Percentiles rank a stretch among this genome's conserved stretches.
Conservation (phyloP, 2,797 vertebrate genomes). For the Ataeniobius toweri region DNA sequence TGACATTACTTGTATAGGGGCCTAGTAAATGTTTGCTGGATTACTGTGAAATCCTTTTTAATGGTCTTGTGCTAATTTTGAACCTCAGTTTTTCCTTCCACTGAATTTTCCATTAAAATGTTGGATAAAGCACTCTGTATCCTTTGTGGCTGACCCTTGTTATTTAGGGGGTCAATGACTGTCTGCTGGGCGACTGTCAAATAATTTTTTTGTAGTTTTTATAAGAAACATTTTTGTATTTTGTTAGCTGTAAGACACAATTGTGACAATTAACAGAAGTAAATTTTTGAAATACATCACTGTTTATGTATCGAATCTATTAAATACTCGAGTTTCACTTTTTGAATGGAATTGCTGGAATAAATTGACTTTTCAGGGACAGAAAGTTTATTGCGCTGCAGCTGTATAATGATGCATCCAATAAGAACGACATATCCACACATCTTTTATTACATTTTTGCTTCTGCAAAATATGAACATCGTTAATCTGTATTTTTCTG, state of each 20-base stretch:
- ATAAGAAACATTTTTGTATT: too few species aligned
- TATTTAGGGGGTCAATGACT: neutral
- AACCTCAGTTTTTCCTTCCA: neutral
- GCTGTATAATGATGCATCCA: too few species aligned
- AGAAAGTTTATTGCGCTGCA: too few species aligned
- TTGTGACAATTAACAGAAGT: too few species aligned
- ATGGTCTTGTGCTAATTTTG: neutral
- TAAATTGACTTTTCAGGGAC: too few species aligned
- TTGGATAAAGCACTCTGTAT: too few species aligned
- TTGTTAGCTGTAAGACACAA: neutral
- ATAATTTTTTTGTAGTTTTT: neutral
- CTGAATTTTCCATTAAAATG: neutral
- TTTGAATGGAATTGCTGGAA: too few species aligned
- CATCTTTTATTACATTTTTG: neutral
- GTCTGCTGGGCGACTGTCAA: neutral
- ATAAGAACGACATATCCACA: too few species aligned
- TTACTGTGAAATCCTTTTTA: neutral
- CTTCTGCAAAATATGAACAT: neutral
- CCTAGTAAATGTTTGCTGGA: neutral
- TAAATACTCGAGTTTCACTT: too few species aligned
- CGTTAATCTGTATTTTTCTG: neutral
- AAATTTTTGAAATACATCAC: too few species aligned
- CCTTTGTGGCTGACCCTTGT: fast-evolving
- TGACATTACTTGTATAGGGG: neutral
- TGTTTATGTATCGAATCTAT: too few species aligned